Evolutionary conservation across 2,888 invertebrate species (phyloP).

Genomic region (Leptinotarsa peninsularis): DNA sequence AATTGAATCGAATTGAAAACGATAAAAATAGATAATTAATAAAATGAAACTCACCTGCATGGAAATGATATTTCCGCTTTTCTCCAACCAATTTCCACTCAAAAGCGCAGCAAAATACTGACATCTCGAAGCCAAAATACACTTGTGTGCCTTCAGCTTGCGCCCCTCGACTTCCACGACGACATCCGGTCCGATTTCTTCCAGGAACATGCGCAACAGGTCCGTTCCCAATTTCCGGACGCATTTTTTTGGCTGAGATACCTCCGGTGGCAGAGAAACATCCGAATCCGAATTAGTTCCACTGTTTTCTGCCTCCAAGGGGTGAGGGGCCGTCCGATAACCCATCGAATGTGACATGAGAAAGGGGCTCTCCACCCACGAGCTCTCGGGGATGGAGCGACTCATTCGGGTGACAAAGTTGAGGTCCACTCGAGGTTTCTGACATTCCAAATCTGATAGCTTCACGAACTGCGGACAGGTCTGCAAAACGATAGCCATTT

Average conservation of each 20-base stretch:
- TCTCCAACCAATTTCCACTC: slow-evolving; percentile 87
- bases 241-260: slow-evolving; percentile 56
- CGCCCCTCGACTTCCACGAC: slow-evolving; percentile 86
- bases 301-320: slow-evolving; percentile 60
- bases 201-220: slow-evolving; percentile 89
- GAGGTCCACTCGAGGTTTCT: slow-evolving; percentile 69
- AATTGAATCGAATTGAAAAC: too few species aligned
- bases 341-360: slow-evolving; percentile 75
- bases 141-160: slow-evolving; percentile 89
- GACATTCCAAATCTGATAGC: slow-evolving; percentile 83
- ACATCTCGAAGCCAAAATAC: slow-evolving; percentile 90
- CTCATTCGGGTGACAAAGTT: slow-evolving; percentile 72
- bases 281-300: slow-evolving; percentile 56
- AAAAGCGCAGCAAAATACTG: slow-evolving; percentile 93
- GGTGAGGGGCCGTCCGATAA: slow-evolving; percentile 63
- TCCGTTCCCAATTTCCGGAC: slow-evolving; percentile 84
- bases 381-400: slow-evolving; percentile 77
- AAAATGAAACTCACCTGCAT: slow-evolving; percentile 76
- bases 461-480: slow-evolving; percentile 71
- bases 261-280: slow-evolving; percentile 58
- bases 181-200: slow-evolving; percentile 91
- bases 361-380: slow-evolving; percentile 74
- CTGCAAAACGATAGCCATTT: slow-evolving; percentile 41
- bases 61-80: slow-evolving; percentile 84
- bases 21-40: not conserved